These are phyloP conservation scores for Candoia aspera DNA, from an alignment of 2,113 vertebrate species.

Conservation along the genomic window DNA sequence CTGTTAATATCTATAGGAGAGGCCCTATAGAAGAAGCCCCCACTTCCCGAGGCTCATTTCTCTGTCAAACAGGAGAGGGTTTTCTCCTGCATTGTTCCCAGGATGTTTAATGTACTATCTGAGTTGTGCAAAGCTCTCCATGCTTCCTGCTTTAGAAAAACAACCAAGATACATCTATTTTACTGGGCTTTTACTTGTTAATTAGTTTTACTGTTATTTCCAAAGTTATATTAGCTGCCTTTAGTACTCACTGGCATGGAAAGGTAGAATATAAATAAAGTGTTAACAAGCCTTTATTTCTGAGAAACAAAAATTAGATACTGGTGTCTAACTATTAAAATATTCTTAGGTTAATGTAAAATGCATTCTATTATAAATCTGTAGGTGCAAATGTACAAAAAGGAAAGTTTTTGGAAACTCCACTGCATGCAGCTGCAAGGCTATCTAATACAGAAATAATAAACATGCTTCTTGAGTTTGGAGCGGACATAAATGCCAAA, in stretches of 20 bases:
- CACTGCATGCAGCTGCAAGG: conserved; percentile 89
- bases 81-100: background rate
- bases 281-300: background rate
- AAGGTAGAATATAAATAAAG: background rate
- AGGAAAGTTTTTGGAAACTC: conserved; percentile 87
- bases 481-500: conserved; percentile 89
- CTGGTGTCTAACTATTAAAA: background rate
- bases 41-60: background rate
- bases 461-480: conserved; percentile 90
- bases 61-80: background rate
- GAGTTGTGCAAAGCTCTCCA: background rate
- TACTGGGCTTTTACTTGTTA: background rate
- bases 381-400: conserved; percentile 92
- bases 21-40: background rate
- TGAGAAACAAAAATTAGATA: background rate
- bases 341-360: background rate
- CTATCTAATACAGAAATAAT: conserved; percentile 82
- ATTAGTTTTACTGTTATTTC: background rate
- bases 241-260: background rate
- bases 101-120: background rate
- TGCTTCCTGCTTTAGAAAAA: background rate
- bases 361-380: background rate
- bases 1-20: background rate
- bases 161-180: background rate
- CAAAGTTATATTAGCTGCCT: background rate